phyloP scores from a whole-genome alignment of 1,140 invertebrate species.

The Parapsyche elsis region DNA sequence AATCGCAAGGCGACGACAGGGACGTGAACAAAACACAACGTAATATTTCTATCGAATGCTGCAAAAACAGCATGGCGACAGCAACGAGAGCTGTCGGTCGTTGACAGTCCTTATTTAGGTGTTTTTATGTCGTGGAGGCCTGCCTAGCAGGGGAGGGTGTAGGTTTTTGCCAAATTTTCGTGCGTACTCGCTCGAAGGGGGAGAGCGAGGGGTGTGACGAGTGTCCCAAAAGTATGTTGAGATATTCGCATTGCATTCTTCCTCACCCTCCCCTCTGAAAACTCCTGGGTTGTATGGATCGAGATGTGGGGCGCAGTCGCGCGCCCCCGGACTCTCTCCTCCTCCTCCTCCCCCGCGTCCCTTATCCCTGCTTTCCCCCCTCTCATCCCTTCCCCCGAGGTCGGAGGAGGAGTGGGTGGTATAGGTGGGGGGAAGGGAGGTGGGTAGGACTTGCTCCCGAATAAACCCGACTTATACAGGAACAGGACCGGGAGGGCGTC shows the following conservation, averaged over 20 bases:
- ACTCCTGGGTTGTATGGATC: conserved; percentile 43
- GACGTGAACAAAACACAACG: too few relatives aligned
- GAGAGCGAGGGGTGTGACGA: conserved; percentile 20
- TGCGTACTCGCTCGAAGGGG: background rate
- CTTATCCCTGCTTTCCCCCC: background rate
- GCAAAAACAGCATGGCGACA: background rate
- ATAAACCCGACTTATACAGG: conserved; percentile 33
- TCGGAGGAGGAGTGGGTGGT: background rate
- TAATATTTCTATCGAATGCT: too few relatives aligned
- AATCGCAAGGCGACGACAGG: too few relatives aligned
- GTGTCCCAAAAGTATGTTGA: conserved; percentile 25
- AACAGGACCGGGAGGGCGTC: conserved; percentile 12
- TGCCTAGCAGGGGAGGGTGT: background rate
- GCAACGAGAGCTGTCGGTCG: conserved; percentile 13
- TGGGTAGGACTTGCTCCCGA: conserved; percentile 22
- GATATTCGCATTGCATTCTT: conserved; percentile 39
- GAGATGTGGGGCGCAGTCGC: conserved; percentile 48
- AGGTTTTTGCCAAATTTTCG: conserved; percentile 21
- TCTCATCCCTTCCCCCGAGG: background rate
- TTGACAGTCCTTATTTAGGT: conserved; percentile 23
- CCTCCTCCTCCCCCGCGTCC: background rate
- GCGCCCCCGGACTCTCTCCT: conserved; percentile 21
- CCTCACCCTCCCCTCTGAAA: conserved; percentile 5
- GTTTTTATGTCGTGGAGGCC: conserved; percentile 15
- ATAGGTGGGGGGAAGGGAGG: background rate